Percentiles rank a stretch among this genome's conserved stretches.
phyloP scores from a whole-genome alignment of 1,140 invertebrate genomes.

The Philopotamus ludificatus region DNA sequence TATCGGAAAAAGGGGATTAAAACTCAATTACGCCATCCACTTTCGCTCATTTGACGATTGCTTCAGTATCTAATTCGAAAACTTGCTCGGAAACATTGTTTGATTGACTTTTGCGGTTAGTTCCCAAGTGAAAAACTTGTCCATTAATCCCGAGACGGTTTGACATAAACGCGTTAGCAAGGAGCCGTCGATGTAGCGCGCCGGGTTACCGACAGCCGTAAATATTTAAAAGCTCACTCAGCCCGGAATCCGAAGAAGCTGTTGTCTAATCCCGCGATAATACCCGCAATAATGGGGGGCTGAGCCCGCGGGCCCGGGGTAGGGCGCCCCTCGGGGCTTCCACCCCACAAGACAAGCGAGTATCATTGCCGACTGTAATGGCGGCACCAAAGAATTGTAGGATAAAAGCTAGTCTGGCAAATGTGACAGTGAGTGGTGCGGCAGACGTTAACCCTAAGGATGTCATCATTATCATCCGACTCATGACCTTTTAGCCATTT shows the following conservation, averaged over 20 bases:
- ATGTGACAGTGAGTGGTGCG: too few relatives aligned
- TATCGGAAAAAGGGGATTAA: too few relatives aligned
- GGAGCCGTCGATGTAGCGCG: neutral
- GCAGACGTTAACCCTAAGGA: too few relatives aligned
- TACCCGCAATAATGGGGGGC: conserved; percentile 7
- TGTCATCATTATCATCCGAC: too few relatives aligned
- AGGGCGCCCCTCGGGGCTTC: neutral
- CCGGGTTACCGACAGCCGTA: conserved; percentile 9
- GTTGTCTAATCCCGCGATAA: conserved; percentile 8
- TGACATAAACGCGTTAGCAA: conserved; percentile 12
- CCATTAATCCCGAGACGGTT: conserved; percentile 12
- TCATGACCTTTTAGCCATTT: too few relatives aligned
- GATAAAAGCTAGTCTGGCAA: too few relatives aligned
- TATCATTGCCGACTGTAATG: neutral
- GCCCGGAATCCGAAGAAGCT: conserved; percentile 12
- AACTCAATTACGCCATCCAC: too few relatives aligned
- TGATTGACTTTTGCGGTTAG: too few relatives aligned
- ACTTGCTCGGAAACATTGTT: too few relatives aligned
- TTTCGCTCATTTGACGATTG: too few relatives aligned
- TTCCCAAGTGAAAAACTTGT: conserved; percentile 8
- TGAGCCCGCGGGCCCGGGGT: neutral
- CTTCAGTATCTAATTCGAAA: too few relatives aligned
- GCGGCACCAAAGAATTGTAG: too few relatives aligned
- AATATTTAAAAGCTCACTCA: conserved; percentile 30
- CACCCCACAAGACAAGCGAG: neutral